These are phyloP conservation scores for Nanorana parkeri DNA, from an alignment of 2,113 vertebrate genomes.

Conservation along the genomic window DNA sequence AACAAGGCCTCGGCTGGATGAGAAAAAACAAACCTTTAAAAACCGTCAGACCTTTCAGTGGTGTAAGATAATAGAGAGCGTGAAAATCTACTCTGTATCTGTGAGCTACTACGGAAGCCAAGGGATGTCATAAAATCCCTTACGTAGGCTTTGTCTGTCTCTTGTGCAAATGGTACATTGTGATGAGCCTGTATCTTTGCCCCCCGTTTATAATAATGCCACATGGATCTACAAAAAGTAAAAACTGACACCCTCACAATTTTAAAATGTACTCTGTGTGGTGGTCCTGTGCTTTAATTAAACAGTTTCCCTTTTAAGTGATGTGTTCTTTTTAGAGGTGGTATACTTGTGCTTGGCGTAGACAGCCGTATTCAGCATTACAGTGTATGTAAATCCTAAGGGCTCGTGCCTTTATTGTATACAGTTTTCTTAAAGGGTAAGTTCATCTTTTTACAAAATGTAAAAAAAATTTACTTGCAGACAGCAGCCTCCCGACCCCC, in stretches of 20 bases:
- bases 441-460: no score
- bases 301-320: neutral
- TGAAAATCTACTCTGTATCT: neutral
- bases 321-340: no score
- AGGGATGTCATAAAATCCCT: neutral
- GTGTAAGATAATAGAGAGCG: constrained; percentile 18
- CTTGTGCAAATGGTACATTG: constrained; percentile 19
- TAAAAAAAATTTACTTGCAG: no score
- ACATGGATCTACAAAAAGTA: constrained; percentile 1
- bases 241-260: constrained; percentile 1
- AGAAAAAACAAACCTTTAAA: neutral
- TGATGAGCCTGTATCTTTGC: neutral
- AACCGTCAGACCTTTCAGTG: neutral
- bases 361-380: no score
- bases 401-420: no score
- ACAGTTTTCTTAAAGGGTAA: no score
- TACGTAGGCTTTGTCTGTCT: constrained; percentile 18
- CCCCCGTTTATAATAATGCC: neutral
- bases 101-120: neutral
- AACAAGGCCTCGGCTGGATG: neutral
- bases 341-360: no score
- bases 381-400: no score
- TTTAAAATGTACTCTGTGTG: constrained; percentile 4
- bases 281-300: neutral
- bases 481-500: no score